Conservation (phyloP, 2,888 invertebrate genomes). For the Tineola bisselliella region DNA sequence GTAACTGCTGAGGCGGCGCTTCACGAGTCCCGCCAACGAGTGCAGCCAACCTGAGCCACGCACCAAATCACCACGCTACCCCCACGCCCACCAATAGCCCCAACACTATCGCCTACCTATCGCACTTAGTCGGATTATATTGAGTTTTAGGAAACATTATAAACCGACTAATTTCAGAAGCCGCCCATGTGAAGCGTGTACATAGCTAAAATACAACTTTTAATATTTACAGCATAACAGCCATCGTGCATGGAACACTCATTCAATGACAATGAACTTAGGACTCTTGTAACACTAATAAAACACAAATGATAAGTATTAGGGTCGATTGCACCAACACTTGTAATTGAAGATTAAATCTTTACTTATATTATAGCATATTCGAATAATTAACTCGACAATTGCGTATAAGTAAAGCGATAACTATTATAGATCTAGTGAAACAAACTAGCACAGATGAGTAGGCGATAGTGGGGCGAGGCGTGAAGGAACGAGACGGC, state of each 20-base stretch:
- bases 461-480: constrained; percentile 9
- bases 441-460: not conserved
- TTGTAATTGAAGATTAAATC: too few species aligned
- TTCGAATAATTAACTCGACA: too few species aligned
- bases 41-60: constrained; percentile 70
- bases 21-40: constrained; percentile 75
- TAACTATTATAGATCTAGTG: not conserved
- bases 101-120: constrained; percentile 13
- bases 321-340: too few species aligned
- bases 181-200: not conserved
- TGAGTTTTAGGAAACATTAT: not conserved
- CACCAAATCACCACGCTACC: constrained; percentile 16
- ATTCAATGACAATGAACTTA: not conserved
- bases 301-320: not conserved
- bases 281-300: not conserved
- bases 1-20: constrained; percentile 84
- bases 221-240: not conserved
- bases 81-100: constrained; percentile 20
- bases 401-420: not conserved
- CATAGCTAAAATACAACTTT: not conserved
- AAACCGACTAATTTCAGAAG: not conserved
- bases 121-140: not conserved
- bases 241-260: not conserved
- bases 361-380: too few species aligned
- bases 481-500: constrained; percentile 5